Evolutionary conservation across 2,888 invertebrate species (phyloP), one percentile per base, ranked within the genome.

Genomic region (Clostera curtula): DNA sequence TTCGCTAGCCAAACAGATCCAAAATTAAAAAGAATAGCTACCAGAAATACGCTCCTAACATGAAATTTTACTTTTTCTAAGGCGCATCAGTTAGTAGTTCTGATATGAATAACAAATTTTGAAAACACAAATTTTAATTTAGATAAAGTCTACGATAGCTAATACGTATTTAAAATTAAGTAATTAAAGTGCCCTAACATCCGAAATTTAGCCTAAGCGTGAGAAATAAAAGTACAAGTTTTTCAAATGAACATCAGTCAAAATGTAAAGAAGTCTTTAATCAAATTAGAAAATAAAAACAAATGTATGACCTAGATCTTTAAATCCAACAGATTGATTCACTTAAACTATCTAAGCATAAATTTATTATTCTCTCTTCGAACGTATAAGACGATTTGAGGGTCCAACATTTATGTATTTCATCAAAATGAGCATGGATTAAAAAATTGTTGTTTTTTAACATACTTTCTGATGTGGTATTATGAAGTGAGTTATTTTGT

Each of bases 291-390:
- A 38, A 40, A 39, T 48, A 50, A 30, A 49, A 43, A 46, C 26
- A 43, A 47, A 50, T 55, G 46, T 49, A 53, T 49, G 52, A 54
- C 12, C 53, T 60, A 49, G 39, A 37, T 31, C 47, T 51, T 56
- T 60, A 62, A 61, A 39, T 63, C 57, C 58, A 69, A 67, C 62
- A 54, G 54, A 57, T 66, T 65, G 56, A 61, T 57, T 62, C 72
- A 69, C 50, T 56, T 54, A 52, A 51, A 56, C 12, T 56, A 60
- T 56, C 61, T 68, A 71, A 57, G 57, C 56, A 60, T 60, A 59
- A 55, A 56, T 56, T 56, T 53, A n/a, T n/a, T 52, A 70, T 66
- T 71, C 68, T 69, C 60, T 38, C 49, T 48, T 48, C 49, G 61
- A 56, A 51, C 49, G 48, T 49, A 52, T n/a, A n/a, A n/a, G n/a